Percentiles rank a stretch among this genome's conserved stretches.
Evolutionary conservation across 2,888 invertebrate genomes (phyloP).

Genomic region (Lapara coniferarum): DNA sequence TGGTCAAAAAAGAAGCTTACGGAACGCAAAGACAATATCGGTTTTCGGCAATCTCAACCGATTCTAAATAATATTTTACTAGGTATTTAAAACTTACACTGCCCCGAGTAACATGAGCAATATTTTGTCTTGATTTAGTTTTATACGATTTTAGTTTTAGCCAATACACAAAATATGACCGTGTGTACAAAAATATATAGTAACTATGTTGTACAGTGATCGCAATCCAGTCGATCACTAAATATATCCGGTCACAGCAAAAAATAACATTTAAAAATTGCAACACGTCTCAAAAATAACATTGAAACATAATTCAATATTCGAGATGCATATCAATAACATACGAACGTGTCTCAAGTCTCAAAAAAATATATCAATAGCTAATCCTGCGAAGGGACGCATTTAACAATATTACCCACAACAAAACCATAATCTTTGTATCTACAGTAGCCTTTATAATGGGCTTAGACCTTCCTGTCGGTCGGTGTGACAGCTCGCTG

Average conservation of each 20-base stretch:
- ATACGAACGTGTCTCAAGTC: conserved; percentile 31
- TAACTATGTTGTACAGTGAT: no score
- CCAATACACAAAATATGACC: no score
- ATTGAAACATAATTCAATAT: conserved; percentile 28
- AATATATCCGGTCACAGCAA: not conserved
- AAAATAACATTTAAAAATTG: conserved; percentile 9
- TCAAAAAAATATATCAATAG: conserved; percentile 41
- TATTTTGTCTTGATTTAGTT: no score
- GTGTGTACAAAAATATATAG: no score
- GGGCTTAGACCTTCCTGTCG: conserved; percentile 36
- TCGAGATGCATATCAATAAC: conserved; percentile 46
- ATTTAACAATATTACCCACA: conserved; percentile 45
- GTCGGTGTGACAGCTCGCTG: conserved; percentile 16
- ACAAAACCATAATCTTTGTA: conserved; percentile 42
- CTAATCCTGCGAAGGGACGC: conserved; percentile 41
- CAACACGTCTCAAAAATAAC: conserved; percentile 13
- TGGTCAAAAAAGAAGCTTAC: no score
- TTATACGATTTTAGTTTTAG: no score
- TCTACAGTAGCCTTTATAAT: conserved; percentile 40
- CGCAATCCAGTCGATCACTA: no score
- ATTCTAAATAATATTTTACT: no score
- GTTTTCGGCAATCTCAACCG: no score
- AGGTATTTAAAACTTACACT: no score
- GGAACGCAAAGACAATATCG: no score
- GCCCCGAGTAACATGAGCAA: no score